Base-by-base conservation (phyloP, 2,113 vertebrate species). In the Anseranas semipalmata region DNA sequence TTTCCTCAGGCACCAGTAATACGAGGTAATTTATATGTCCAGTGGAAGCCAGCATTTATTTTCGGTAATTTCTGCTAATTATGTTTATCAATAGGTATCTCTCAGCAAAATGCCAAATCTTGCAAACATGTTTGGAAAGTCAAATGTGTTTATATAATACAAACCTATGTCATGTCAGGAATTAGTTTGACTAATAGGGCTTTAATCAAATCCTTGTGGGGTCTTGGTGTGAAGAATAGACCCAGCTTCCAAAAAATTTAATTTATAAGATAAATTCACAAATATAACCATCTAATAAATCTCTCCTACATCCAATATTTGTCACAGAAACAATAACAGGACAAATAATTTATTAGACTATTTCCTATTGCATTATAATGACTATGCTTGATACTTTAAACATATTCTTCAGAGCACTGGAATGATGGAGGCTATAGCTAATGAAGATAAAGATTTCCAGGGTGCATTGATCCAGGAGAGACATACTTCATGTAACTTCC, bases 121-220 rank as follows among this genome's bases (percentile, higher is more conserved):
- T 78, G 10, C 89, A 96, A 97, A 97, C 95, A 87, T 90, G 95
- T 97, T 97, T 98, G 97, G 97, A 97, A 98, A 98, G 98, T 98
- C 96, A 97, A 96, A 98, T 96, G 97, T 97, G 96, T 98, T 98
- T 98, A 96, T 96, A 94, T 98, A 98, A 98, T 97, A 95, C 89
- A 98, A 98, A 98, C 97, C 86, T 85, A 97, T 98, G 98, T 98
- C 98, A 98, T 98, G 97, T 98, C 93, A 88, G 96, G 97, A 98
- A 98, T 98, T 98, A 98, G 97, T 97, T 97, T 98, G 98, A 98
- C 98, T 98, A 98, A 98, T 98, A 96, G 97, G 87, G 84, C 95
- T 98, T 98, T 98, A 98, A 98, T 98, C 98, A 98, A 97, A 98
- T 97, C 98, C 98, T 98, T 97, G 98, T 98, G 98, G 97, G 96